Conservation (phyloP, 1,140 invertebrate species). For the Aphis gossypii region DNA sequence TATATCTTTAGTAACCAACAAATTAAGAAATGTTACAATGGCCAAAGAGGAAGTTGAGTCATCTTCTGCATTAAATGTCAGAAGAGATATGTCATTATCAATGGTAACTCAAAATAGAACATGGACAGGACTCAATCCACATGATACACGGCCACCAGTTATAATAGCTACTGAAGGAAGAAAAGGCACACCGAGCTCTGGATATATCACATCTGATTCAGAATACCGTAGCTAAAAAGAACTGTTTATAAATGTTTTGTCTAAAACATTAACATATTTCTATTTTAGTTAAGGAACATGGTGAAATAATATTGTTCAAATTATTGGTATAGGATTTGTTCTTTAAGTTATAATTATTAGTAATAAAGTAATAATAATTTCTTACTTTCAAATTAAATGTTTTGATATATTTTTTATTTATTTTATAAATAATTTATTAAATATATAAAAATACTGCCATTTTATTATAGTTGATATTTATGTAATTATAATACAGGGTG, state of each 20-base stretch:
- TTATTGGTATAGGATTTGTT: conserved; percentile 7
- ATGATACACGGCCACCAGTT: conserved; percentile 72
- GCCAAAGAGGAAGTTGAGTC: conserved; percentile 56
- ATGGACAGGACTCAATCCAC: conserved; percentile 79
- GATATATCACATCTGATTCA: conserved; percentile 44
- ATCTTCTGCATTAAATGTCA: conserved; percentile 59
- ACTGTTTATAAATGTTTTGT: not conserved
- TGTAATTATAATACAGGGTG: not conserved
- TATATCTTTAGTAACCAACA: conserved; percentile 56
- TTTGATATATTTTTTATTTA: not conserved
- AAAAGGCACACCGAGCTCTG: conserved; percentile 68
- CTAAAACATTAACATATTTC: not conserved
- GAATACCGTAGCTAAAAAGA: conserved; percentile 16
- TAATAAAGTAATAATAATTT: conserved; percentile 28
- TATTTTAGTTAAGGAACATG: not conserved
- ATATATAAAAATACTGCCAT: not conserved
- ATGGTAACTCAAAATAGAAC: conserved; percentile 65
- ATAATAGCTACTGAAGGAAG: conserved; percentile 71
- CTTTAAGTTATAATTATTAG: not conserved
- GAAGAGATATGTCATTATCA: conserved; percentile 63
- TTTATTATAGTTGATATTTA: not conserved
- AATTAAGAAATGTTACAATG: conserved; percentile 38
- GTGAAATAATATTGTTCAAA: not conserved
- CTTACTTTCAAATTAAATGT: not conserved
- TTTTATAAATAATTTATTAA: not conserved